Evolutionary conservation across 37 sponge, comb jelly and placozoan species (phyloP), one percentile per base, ranked within the genome.

Genomic region (Petrosia ficiformis): DNA sequence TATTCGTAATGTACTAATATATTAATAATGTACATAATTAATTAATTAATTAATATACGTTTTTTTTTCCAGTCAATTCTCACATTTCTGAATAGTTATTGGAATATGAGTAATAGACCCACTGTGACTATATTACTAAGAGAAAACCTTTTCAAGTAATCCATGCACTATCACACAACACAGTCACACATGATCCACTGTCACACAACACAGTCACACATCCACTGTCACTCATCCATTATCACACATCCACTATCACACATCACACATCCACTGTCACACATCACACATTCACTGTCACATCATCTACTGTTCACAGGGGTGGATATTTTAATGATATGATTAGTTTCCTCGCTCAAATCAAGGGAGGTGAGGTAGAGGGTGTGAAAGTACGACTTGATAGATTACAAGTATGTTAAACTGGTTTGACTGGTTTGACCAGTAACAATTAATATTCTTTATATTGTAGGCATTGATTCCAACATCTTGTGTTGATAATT

Each of bases 71-170:
- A 86, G 86, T 73, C 73, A 8, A 77, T 39, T 6, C 44, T 92
- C 57, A 43, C 30, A 33, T 92, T 93, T 52, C 68, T 93, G 26
- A 75, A 81, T 44, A 70, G 79, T 24, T 77, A 93, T 73, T 93
- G 93, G 93, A 93, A 93, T 66, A 80, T 85, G 89, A 56, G 19
- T 19, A 66, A 79, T 26, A 71, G 87, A 39, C 93, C 93, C 1
- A 88, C 86, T 36, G 58, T 93, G 19, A 84, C 84, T 34, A 38
- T 93, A 43, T 80, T 78, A n/a, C 76, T 93, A 25, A 71, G 86
- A 22, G 86, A 90, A 42, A 74, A 40, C 57, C 64, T 77, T 57
- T 64, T 90, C 70, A 80, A 77, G 90, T 90, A n/a, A n/a, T n/a
- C n/a, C n/a, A n/a, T n/a, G n/a, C n/a, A n/a, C n/a, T n/a, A n/a